phyloP scores from a whole-genome alignment of 2,888 invertebrate genomes.

The Mayetiola destructor region DNA sequence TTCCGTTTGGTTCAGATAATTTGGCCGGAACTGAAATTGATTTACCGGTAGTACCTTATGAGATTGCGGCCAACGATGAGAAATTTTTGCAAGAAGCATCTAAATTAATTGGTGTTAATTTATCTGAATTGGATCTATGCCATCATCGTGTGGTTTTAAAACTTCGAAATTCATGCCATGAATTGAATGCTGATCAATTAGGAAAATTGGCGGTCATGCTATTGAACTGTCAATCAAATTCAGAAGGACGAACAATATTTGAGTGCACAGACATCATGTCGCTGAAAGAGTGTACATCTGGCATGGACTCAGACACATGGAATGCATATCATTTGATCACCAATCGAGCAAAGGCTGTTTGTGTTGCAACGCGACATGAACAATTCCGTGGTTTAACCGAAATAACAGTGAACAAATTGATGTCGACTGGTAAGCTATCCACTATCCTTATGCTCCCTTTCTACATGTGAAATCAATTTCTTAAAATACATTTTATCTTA shows the following conservation, averaged over 20 bases:
- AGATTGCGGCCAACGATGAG: not conserved
- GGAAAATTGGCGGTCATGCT: slow-evolving; percentile 51
- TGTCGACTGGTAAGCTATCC: slow-evolving; percentile 26
- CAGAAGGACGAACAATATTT: slow-evolving; percentile 44
- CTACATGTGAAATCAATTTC: not conserved
- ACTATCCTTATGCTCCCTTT: not conserved
- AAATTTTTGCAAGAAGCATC: slow-evolving; percentile 13
- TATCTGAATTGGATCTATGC: slow-evolving; percentile 14
- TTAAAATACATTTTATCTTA: not conserved
- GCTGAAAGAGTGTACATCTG: slow-evolving; percentile 38
- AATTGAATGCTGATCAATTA: slow-evolving; percentile 47
- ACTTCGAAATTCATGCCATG: slow-evolving; percentile 14
- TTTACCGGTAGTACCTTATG: not conserved
- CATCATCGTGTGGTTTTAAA: slow-evolving; percentile 15
- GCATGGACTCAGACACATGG: slow-evolving; percentile 52
- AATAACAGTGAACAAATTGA: slow-evolving; percentile 46
- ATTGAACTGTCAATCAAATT: slow-evolving; percentile 49
- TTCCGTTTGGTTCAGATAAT: not conserved
- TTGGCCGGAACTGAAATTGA: not conserved
- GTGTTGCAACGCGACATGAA: slow-evolving; percentile 45
- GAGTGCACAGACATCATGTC: slow-evolving; percentile 46
- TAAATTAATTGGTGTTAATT: not conserved
- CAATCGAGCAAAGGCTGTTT: slow-evolving; percentile 52
- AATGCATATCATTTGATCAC: slow-evolving; percentile 54
- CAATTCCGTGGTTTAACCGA: slow-evolving; percentile 51